These are phyloP conservation scores for Nasonia vitripennis DNA, from an alignment of 1,140 invertebrate species.

Conservation along the genomic window DNA sequence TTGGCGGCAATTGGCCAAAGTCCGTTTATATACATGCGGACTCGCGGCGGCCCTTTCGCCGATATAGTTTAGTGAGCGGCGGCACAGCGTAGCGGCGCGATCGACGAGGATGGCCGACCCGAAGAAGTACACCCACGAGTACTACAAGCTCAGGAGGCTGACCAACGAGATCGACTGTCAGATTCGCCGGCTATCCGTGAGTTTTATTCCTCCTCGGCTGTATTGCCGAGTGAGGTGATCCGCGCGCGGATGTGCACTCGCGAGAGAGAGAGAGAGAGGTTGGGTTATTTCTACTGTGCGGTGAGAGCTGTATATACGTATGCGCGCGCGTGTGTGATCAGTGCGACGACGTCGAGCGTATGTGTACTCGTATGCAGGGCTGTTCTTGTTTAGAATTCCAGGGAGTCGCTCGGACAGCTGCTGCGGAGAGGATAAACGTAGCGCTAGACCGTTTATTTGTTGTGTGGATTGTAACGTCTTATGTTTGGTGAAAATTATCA, in stretches of 20 bases:
- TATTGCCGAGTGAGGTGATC: no score
- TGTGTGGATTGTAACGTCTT: no score
- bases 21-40: background rate
- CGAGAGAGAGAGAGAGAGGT: no score
- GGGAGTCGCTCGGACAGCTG: background rate
- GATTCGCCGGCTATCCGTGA: conserved; percentile 68
- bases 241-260: no score
- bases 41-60: background rate
- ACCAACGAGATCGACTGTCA: conserved; percentile 78
- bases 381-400: background rate
- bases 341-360: background rate
- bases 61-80: background rate
- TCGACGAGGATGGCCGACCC: conserved; percentile 60
- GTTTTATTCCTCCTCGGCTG: conserved; percentile 42
- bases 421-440: background rate
- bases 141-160: conserved; percentile 77
- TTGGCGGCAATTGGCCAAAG: conserved; percentile 17
- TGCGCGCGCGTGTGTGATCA: no score
- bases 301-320: no score
- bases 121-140: conserved; percentile 80
- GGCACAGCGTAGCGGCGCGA: background rate
- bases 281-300: background rate
- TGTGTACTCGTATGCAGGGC: no score
- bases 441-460: background rate
- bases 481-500: no score